Evolutionary conservation across 2,113 vertebrate species (phyloP).

Genomic region (Clarias batrachus): DNA sequence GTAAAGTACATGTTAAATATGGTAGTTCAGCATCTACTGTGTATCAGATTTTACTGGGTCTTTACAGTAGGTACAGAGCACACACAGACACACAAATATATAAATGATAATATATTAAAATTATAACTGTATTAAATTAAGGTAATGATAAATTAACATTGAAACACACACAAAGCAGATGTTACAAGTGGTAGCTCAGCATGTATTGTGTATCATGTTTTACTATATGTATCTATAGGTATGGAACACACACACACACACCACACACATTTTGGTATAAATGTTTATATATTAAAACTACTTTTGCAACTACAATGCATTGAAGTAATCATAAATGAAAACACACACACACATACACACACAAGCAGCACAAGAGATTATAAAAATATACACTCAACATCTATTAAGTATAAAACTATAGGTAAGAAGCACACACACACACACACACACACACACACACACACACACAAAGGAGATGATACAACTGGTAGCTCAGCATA

Average conservation of each 20-base stretch:
- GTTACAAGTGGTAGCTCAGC: not conserved
- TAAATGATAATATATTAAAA: not conserved
- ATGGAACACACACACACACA: not conserved
- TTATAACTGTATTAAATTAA: not conserved
- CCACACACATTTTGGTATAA: no score
- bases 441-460: no score
- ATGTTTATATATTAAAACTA: no score
- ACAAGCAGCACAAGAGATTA: no score
- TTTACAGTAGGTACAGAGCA: not conserved
- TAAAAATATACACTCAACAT: no score
- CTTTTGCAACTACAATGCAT: no score
- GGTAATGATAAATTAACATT: constrained; percentile 19
- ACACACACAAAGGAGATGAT: no score
- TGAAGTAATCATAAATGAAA: no score
- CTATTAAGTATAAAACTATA: no score
- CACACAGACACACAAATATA: not conserved
- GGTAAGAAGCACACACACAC: no score
- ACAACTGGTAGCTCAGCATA: not conserved
- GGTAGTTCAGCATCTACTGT: constrained; percentile 2
- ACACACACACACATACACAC: no score
- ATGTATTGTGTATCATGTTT: constrained; percentile 19
- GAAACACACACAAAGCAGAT: not conserved
- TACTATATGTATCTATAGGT: not conserved
- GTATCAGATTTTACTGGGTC: not conserved
- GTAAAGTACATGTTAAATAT: constrained; percentile 30